Evolutionary conservation across 2,888 invertebrate species (phyloP), one percentile per base, ranked within the genome.

Genomic region (Caenorhabditis sp.): DNA sequence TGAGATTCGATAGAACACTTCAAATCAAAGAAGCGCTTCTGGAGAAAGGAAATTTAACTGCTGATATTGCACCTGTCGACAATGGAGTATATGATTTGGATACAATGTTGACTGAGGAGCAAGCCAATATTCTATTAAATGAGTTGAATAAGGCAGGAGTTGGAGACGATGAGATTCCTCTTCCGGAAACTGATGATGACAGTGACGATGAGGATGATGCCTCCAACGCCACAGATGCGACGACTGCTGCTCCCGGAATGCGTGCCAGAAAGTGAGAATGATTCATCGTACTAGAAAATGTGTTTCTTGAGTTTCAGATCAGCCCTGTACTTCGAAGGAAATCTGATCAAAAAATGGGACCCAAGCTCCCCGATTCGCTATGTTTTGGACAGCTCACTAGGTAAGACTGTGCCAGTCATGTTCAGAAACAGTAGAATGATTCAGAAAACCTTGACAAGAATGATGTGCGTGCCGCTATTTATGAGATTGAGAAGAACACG

Each of bases 81-180:
- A 88, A 91, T 68, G 91, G 91, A 22, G 87, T 90, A 1, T 92
- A 89, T 81, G 91, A 91, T 54, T 80, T 88, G 14, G 91, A 91
- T 75, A 85, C 91, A 14, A 85, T 91, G 56, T 84, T 91, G 0
- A 91, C 91, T 0, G 89, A 90, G 72, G 86, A 89, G 47, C 91
- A 91, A 74, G 89, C 91, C 2, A 88, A 91, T 63, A 85, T 89
- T 58, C 38, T 91, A n/a, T 72, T 91, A 16, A 90, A 90, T 35
- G 89, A 90, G 68, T 75, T 91, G 54, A 87, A 87, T 38, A 86
- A 89, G 49, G 87, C 76, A 2, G 86, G 85, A n/a, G 86, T 64
- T n/a, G 86, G 86, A 66, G 54, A 70, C 16, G 85, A 85, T 26
- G 82, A 84, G n/a, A 84, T 80, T 31, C 85, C 80, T 49, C 31